Percentiles rank a stretch among this genome's conserved stretches.
Conservation (phyloP, 1,140 invertebrate species). For the Hetaerina americana region DNA sequence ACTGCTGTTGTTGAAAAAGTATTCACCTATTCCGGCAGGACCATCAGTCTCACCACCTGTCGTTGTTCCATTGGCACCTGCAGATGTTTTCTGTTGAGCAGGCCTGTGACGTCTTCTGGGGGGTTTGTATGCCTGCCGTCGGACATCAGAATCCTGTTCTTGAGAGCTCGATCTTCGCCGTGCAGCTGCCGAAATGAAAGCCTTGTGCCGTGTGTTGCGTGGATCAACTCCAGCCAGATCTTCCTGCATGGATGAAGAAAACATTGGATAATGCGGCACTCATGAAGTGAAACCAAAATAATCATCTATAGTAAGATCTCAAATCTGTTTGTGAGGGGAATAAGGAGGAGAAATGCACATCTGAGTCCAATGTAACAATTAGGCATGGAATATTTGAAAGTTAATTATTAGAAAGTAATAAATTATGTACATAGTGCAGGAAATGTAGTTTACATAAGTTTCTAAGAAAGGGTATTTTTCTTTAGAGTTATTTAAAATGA, state of each 20-base stretch:
- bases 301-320: too few relatives aligned
- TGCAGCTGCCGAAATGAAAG: neutral
- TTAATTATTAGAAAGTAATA: too few relatives aligned
- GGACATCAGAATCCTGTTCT: constrained; percentile 33
- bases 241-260: constrained; percentile 35
- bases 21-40: neutral
- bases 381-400: too few relatives aligned
- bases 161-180: constrained; percentile 25
- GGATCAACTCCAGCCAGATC: constrained; percentile 56
- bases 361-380: too few relatives aligned
- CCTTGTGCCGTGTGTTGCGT: neutral
- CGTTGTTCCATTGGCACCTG: neutral
- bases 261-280: constrained; percentile 9
- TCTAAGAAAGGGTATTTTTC: too few relatives aligned
- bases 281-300: constrained; percentile 3
- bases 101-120: constrained; percentile 17
- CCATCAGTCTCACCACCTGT: neutral
- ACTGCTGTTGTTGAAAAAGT: neutral
- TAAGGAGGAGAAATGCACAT: too few relatives aligned
- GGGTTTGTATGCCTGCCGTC: constrained; percentile 38
- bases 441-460: too few relatives aligned
- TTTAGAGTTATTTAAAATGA: too few relatives aligned
- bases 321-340: too few relatives aligned
- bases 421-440: too few relatives aligned
- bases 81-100: neutral